Percentiles rank a stretch among this genome's conserved stretches.
Evolutionary conservation across 2,113 vertebrate species (phyloP).

Genomic region (Mormyrus iriodes): DNA sequence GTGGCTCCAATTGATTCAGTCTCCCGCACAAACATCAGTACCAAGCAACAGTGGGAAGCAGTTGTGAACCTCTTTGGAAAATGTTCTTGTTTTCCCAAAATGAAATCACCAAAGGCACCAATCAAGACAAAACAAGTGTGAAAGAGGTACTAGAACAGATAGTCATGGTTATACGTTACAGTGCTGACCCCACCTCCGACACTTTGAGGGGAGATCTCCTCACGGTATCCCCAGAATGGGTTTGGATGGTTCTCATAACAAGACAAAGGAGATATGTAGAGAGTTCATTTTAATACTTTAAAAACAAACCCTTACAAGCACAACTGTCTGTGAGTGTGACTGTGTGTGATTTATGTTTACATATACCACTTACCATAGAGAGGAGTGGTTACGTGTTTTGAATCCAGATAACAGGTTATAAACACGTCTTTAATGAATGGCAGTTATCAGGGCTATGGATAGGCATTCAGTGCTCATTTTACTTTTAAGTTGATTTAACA

Average conservation of each 20-base stretch:
- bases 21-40: not conserved
- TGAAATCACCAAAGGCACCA: not conserved
- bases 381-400: constrained; percentile 1
- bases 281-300: constrained; percentile 6
- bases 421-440: not conserved
- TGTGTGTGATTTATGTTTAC: constrained; percentile 12
- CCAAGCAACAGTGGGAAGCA: not conserved
- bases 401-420: not conserved
- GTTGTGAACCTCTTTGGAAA: not conserved
- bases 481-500: not conserved
- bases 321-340: not conserved
- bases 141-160: not conserved
- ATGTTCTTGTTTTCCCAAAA: not conserved
- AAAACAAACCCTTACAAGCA: constrained; percentile 15
- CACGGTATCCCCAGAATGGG: constrained; percentile 1
- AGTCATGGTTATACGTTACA: not conserved
- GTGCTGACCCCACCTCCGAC: not conserved
- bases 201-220: not conserved
- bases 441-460: not conserved
- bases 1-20: not conserved
- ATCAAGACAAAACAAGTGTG: not conserved
- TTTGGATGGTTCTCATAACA: not conserved
- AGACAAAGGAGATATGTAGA: not conserved
- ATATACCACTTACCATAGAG: constrained; percentile 7
- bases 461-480: not conserved